Base-by-base conservation (phyloP, 2,888 invertebrate genomes). In the Platypus cylindrus region DNA sequence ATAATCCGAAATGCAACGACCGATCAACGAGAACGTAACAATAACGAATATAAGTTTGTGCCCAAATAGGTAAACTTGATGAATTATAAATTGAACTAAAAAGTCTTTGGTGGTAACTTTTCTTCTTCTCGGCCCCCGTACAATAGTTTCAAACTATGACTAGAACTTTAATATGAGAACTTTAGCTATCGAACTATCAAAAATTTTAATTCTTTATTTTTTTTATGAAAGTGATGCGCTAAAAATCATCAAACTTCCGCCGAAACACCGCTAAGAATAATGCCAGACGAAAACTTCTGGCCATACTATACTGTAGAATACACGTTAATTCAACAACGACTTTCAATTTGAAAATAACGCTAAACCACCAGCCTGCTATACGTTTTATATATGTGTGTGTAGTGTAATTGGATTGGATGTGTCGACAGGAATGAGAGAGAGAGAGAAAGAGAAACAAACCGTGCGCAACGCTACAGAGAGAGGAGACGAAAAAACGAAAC, bases 221-320 rank as follows among this genome's bases (percentile, higher is more conserved):
- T n/a, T n/a, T n/a, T n/a, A n/a, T 15, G 20, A 8, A 17, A 2
- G 30, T 30, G 9, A 11, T n/a, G 9, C 34, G 15, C 29, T 38
- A 41, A 20, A 41, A 34, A 32, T 32, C 38, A 20, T 41, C 41
- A 27, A 41, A 41, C 17, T 38, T 34, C 23, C 22, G 26, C 9
- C 38, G 38, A 30, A 37, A 41, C 11, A 34, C 14, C 33, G 38
- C 41, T 27, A 41, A 33, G 26, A 30, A 32, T 30, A 38, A 38
- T 30, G 41, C 41, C 17, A 32, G 4, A 32, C 41, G 41, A 31
- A 15, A 38, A 32, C 36, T 41, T 28, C 23, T 32, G 30, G 41
- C 41, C 41, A 41, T 41, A 41, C 41, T 41, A 38, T 30, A 35
- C 22, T 14, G 3, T 20, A 20, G 9, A 20, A 5, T 5, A 20